Conservation (phyloP, 2,888 invertebrate genomes). For the Stomorhina lunata region DNA sequence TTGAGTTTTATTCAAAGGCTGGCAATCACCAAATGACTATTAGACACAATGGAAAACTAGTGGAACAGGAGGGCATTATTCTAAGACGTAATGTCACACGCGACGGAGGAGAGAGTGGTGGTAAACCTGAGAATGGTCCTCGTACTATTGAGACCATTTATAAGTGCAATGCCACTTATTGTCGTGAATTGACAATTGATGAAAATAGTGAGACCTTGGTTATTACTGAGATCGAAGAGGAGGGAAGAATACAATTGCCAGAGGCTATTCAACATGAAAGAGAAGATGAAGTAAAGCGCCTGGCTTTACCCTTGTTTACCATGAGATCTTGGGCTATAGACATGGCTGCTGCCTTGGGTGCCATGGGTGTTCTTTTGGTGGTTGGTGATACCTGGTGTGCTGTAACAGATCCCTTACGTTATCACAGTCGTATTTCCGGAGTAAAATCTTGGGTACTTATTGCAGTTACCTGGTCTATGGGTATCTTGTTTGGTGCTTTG, state of each 20-base stretch:
- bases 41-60: constrained; percentile 73
- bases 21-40: constrained; percentile 76
- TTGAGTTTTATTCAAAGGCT: constrained; percentile 75
- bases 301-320: constrained; percentile 4
- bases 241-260: constrained; percentile 53
- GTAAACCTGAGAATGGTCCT: constrained; percentile 15
- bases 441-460: constrained; percentile 79
- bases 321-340: constrained; percentile 78
- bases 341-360: constrained; percentile 78
- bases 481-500: constrained; percentile 78
- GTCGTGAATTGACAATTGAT: constrained; percentile 75
- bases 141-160: constrained; percentile 73
- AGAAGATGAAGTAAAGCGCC: constrained; percentile 54
- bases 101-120: not conserved
- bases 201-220: constrained; percentile 73
- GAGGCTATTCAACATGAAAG: not conserved
- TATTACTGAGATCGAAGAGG: constrained; percentile 76
- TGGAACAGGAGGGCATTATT: constrained; percentile 75
- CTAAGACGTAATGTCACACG: constrained; percentile 68
- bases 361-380: constrained; percentile 78
- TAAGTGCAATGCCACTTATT: constrained; percentile 75
- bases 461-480: constrained; percentile 78
- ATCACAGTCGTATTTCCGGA: constrained; percentile 81
- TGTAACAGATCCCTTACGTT: constrained; percentile 83
- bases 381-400: constrained; percentile 83